A percentile compares a stretch with the other conserved stretches of the same genome.
These are phyloP conservation scores for Panopea generosa DNA, from an alignment of 2,888 invertebrate genomes.

Conservation along the genomic window DNA sequence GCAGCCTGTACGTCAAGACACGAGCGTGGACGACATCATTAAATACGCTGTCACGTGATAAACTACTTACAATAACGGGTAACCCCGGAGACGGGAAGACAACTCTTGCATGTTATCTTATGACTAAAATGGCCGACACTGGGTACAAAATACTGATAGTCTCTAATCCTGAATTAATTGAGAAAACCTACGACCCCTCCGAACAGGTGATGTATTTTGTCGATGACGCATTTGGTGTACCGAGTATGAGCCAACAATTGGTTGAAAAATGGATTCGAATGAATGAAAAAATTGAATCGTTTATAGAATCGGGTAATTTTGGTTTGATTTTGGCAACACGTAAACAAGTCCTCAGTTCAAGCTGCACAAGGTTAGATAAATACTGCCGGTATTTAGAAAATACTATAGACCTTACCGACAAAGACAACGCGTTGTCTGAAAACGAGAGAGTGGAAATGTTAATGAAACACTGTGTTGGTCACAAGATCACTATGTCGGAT, in stretches of 20 bases:
- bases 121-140: slow-evolving; percentile 9
- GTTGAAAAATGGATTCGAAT: slow-evolving; percentile 44
- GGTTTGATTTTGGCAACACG: slow-evolving; percentile 45
- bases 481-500: not conserved
- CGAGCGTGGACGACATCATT: slow-evolving; percentile 20
- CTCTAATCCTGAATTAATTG: slow-evolving; percentile 38
- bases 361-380: not conserved
- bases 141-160: slow-evolving; percentile 29
- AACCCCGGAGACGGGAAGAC: slow-evolving; percentile 61
- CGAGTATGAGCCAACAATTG: slow-evolving; percentile 35
- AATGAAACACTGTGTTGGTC: slow-evolving; percentile 10
- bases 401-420: too few species aligned
- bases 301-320: slow-evolving; percentile 31
- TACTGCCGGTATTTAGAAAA: too few species aligned
- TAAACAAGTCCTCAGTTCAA: slow-evolving; percentile 30
- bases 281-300: slow-evolving; percentile 35
- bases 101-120: slow-evolving; percentile 32
- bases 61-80: slow-evolving; percentile 25
- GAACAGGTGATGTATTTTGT: slow-evolving; percentile 43
- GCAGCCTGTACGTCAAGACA: slow-evolving; percentile 30
- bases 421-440: too few species aligned
- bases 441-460: slow-evolving; percentile 37
- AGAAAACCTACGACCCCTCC: slow-evolving; percentile 28
- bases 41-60: slow-evolving; percentile 4
- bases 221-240: slow-evolving; percentile 59